A percentile compares a stretch with the other conserved stretches of the same genome.
Conservation (phyloP, 2,888 invertebrate genomes). For the Caenorhabditis macrosperma region DNA sequence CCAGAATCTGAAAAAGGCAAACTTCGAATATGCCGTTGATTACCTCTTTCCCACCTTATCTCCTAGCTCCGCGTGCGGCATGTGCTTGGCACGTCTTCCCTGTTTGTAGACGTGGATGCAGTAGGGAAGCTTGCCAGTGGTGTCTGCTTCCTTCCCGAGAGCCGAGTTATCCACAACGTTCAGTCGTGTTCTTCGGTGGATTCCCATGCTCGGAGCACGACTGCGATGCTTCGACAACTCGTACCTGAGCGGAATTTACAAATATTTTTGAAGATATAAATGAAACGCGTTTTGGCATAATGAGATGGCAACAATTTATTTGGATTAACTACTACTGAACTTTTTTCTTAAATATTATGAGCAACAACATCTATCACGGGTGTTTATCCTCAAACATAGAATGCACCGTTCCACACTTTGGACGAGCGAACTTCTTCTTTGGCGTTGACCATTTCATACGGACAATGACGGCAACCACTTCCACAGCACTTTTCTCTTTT, state of each 20-base stretch:
- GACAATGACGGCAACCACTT: slow-evolving; percentile 79
- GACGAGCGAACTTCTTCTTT: slow-evolving; percentile 63
- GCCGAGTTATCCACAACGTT: slow-evolving; percentile 94
- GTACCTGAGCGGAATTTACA: slow-evolving; percentile 65
- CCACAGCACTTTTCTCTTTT: slow-evolving; percentile 78
- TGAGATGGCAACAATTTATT: no score
- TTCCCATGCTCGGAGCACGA: slow-evolving; percentile 77
- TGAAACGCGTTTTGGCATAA: no score
- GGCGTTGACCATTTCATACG: slow-evolving; percentile 75
- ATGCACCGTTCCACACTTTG: slow-evolving; percentile 77
- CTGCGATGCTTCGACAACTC: slow-evolving; percentile 77
- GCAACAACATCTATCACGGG: neutral
- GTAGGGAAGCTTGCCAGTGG: slow-evolving; percentile 90
- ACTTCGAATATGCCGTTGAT: neutral
- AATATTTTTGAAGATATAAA: no score
- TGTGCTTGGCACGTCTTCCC: slow-evolving; percentile 81
- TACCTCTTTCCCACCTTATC: slow-evolving; percentile 70
- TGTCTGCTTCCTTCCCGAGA: slow-evolving; percentile 87
- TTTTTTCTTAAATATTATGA: neutral
- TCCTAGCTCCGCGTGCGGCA: slow-evolving; percentile 78
- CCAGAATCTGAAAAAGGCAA: slow-evolving; percentile 75
- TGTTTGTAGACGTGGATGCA: slow-evolving; percentile 94
- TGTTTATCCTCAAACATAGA: slow-evolving; percentile 67
- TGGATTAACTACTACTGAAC: no score
- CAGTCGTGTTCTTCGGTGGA: slow-evolving; percentile 74